Evolutionary conservation across 2,797 vertebrate species (phyloP).

Genomic region (Lagodon rhomboides): DNA sequence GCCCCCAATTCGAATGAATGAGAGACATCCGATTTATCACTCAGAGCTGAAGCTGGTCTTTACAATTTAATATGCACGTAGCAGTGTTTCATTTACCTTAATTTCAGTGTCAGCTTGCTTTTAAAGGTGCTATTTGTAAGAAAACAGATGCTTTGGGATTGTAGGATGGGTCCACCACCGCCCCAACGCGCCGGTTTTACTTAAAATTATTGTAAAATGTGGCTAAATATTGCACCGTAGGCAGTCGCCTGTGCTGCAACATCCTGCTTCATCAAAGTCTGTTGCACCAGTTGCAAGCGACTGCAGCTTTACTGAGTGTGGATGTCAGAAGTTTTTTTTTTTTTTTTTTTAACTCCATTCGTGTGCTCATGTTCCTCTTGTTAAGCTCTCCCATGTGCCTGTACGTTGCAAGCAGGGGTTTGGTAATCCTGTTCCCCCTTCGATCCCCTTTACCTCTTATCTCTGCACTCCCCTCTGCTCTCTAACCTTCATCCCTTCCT

Average conservation of each 20-base stretch:
- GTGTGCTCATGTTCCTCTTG: constrained; percentile 46
- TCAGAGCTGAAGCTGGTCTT: no score
- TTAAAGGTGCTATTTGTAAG: not conserved
- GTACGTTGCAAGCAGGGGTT: constrained; percentile 61
- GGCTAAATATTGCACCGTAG: not conserved
- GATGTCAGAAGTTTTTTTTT: constrained; percentile 8
- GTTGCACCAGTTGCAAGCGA: not conserved
- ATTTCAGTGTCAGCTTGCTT: not conserved
- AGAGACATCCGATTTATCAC: not conserved
- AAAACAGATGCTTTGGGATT: no score
- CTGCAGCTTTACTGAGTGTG: constrained; percentile 25
- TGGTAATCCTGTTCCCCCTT: constrained; percentile 67
- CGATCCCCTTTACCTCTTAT: constrained; percentile 56
- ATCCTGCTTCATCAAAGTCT: not conserved
- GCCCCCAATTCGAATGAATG: not conserved
- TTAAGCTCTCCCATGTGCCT: constrained; percentile 55
- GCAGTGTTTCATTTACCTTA: not conserved
- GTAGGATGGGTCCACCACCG: no score
- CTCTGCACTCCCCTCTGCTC: constrained; percentile 43
- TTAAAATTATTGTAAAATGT: not conserved
- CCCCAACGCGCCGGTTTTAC: not conserved
- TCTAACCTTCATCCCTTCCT: constrained; percentile 51
- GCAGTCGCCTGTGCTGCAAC: not conserved
- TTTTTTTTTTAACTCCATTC: not conserved
- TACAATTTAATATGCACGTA: no score